phyloP scores from a whole-genome alignment of 1,140 invertebrate genomes.

The Octopus bimaculoides region DNA sequence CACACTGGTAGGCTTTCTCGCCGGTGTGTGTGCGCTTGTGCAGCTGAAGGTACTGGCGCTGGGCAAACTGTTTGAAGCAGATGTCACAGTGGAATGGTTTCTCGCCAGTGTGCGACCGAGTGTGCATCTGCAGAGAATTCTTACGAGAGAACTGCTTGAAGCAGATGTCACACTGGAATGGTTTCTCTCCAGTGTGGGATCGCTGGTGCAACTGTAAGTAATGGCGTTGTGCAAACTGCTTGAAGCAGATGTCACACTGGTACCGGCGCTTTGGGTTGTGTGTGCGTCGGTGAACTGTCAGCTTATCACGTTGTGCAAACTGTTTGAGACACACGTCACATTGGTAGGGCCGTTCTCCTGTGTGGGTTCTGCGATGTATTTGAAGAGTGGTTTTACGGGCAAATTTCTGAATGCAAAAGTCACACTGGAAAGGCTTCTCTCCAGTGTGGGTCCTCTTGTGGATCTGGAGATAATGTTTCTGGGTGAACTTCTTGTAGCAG shows the following conservation, averaged over 20 bases:
- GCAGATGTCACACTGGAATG: constrained; percentile 27
- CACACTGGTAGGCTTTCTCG: constrained; percentile 25
- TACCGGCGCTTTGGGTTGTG: constrained; percentile 87
- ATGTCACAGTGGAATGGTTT: constrained; percentile 85
- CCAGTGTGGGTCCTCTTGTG: constrained; percentile 68
- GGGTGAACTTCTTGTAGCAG: constrained; percentile 10
- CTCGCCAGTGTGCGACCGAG: constrained; percentile 70
- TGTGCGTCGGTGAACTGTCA: constrained; percentile 29
- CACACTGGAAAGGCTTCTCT: constrained; percentile 84
- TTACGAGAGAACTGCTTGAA: constrained; percentile 27
- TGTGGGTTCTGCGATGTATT: constrained; percentile 16
- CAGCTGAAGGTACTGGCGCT: constrained; percentile 20
- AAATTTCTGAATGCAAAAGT: constrained; percentile 81
- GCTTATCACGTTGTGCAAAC: constrained; percentile 16
- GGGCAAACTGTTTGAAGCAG: constrained; percentile 84
- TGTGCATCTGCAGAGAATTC: constrained; percentile 34
- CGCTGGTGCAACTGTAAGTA: constrained; percentile 14
- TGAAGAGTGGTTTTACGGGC: constrained; percentile 79
- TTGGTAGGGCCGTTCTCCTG: constrained; percentile 16
- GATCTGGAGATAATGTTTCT: constrained; percentile 24
- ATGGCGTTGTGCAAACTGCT: constrained; percentile 64
- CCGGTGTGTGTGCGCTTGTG: constrained; percentile 25
- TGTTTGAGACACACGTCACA: constrained; percentile 5
- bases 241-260: constrained; percentile 80
- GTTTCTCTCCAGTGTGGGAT: constrained; percentile 61